phyloP scores from a whole-genome alignment of 2,888 invertebrate species.

The Macrophya alboannulata region DNA sequence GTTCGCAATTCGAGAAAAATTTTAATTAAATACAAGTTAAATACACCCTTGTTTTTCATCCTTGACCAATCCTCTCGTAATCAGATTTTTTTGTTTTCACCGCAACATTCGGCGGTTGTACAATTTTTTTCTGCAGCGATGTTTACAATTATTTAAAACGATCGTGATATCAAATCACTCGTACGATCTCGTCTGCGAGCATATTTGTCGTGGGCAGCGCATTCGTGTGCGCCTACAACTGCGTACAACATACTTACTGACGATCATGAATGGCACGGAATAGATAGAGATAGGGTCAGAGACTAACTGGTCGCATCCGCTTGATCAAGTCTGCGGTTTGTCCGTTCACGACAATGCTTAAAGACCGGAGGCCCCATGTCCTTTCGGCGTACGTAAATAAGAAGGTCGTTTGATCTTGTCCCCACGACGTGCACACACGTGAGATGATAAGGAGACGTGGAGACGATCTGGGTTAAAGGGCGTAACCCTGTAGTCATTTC shows the following conservation, averaged over 20 bases:
- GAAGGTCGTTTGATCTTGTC: conserved; percentile 13
- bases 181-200: conserved; percentile 8
- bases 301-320: conserved; percentile 73
- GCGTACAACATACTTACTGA: conserved; percentile 1
- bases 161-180: conserved; percentile 42
- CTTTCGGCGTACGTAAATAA: conserved; percentile 20
- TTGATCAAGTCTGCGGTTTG: conserved; percentile 70
- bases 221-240: conserved; percentile 12
- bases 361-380: not conserved
- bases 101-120: not conserved
- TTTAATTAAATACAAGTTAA: not conserved
- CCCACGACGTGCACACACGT: not conserved
- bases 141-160: conserved; percentile 22
- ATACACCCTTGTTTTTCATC: not conserved
- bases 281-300: conserved; percentile 64
- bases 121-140: not conserved
- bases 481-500: not conserved
- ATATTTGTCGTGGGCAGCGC: not conserved
- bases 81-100: not conserved
- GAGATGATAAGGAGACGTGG: conserved; percentile 1
- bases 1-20: not conserved
- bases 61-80: not conserved
- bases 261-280: conserved; percentile 56
- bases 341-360: conserved; percentile 59
- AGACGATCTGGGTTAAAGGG: conserved; percentile 39